phyloP scores from a whole-genome alignment of 2,888 invertebrate genomes.

The Eueremaeus valkanovi region DNA sequence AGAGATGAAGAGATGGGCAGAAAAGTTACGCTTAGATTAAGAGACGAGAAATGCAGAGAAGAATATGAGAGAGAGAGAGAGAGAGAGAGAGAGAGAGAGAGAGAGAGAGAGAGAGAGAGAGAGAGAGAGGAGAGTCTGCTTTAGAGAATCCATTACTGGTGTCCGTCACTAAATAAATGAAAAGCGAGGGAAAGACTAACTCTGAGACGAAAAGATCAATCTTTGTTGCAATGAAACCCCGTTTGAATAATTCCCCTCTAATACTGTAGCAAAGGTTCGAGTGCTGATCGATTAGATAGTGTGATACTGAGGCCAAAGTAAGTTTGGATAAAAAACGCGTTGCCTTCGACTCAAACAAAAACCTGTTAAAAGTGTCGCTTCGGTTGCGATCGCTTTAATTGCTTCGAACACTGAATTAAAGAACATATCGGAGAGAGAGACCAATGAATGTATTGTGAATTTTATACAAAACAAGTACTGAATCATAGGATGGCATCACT shows the following conservation, averaged over 20 bases:
- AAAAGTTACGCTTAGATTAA: background rate
- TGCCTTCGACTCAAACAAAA: background rate
- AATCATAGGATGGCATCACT: background rate
- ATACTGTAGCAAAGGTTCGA: conserved; percentile 5
- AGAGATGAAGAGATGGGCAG: background rate
- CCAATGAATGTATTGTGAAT: no score
- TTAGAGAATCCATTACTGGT: conserved; percentile 20
- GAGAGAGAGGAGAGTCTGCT: conserved; percentile 8
- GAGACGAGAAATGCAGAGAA: no score
- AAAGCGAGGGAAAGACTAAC: background rate
- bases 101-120: conserved; percentile 9
- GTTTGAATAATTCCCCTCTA: background rate
- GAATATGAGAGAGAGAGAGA: no score
- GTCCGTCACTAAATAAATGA: conserved; percentile 13
- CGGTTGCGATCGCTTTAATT: background rate
- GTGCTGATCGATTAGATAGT: conserved; percentile 16
- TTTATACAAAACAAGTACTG: background rate
- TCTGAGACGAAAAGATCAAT: conserved; percentile 22
- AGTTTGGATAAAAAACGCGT: background rate
- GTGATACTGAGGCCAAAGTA: background rate
- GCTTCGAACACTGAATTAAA: background rate
- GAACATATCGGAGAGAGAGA: no score
- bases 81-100: conserved; percentile 20
- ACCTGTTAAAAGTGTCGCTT: conserved; percentile 2
- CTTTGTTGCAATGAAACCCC: conserved; percentile 17